Evolutionary conservation across 2,797 vertebrate species (phyloP), one percentile per base, ranked within the genome.

Genomic region (Gallirallus australis): DNA sequence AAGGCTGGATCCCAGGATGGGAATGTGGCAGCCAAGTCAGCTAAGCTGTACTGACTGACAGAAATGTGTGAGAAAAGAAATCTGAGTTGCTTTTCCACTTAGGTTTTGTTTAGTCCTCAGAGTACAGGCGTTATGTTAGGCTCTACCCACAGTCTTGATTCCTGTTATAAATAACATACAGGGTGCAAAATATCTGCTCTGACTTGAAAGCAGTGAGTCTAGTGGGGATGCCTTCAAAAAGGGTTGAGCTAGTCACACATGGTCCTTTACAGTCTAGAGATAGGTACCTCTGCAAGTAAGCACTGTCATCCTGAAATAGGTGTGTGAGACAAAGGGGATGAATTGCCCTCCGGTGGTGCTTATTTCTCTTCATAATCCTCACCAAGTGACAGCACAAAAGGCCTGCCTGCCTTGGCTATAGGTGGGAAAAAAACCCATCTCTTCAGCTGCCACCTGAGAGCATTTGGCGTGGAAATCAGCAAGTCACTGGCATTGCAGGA

Each of bases 381-480:
- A 30, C 53, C 85, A 72, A 96, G 59, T 81, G 93, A 82, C 72
- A 84, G 80, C 65, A 81, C 76, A n/a, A 48, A 75, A 80, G 86
- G 68, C 37, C n/a, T 82, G 78, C 82, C 61, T 61, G 65, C 57
- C 8, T 68, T 45, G 71, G 68, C 70, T 63, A 86, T 59, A 82
- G 52, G 70, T 0, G 0, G 21, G 60, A 37, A 42, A 63, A 72
- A 56, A 87, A 87, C 24, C n/a, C 31, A 50, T 45, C 60, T 87
- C 88, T 83, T 94, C 84, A 91, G 35, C 84, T 85, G 61, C 68
- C 86, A 85, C 79, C 61, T 59, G 45, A 68, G 48, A 71, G 40
- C 45, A 60, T 94, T 96, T 94, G 82, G 69, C 91, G 52, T 42
- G 82, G 78, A 94, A 91, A 95, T 87, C 35, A 65, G 27, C 27